Percentiles rank a stretch among this genome's conserved stretches.
Conservation (phyloP, 2,113 vertebrate genomes). For the Epinephelus lanceolatus region DNA sequence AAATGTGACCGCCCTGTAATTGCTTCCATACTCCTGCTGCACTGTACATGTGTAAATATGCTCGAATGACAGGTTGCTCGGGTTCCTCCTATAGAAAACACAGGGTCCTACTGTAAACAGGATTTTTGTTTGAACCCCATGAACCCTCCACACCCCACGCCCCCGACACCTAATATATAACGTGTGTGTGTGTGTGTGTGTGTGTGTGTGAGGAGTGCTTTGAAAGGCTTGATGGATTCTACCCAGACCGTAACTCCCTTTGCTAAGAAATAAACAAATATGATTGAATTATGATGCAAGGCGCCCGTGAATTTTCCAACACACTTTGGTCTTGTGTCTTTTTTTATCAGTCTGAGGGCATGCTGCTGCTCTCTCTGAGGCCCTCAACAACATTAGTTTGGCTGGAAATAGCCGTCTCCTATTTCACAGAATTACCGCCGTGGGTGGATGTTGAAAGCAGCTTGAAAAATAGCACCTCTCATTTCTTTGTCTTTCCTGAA, state of each 20-base stretch:
- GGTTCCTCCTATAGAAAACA: conserved; percentile 49
- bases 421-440: conserved; percentile 44
- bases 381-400: conserved; percentile 50
- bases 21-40: conserved; percentile 45
- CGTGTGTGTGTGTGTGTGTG: conserved; percentile 11
- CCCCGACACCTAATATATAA: conserved; percentile 53
- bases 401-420: conserved; percentile 56
- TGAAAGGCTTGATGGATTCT: conserved; percentile 39
- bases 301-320: conserved; percentile 21
- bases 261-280: conserved; percentile 51
- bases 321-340: conserved; percentile 19
- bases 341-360: conserved; percentile 35
- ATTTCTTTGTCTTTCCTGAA: conserved; percentile 52
- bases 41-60: conserved; percentile 45
- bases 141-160: conserved; percentile 14
- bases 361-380: conserved; percentile 21
- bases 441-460: conserved; percentile 57
- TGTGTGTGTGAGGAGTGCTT: conserved; percentile 36
- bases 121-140: conserved; percentile 43
- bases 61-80: conserved; percentile 35
- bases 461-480: conserved; percentile 52
- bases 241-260: conserved; percentile 17
- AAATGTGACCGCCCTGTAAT: conserved; percentile 52
- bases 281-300: conserved; percentile 54
- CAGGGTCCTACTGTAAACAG: conserved; percentile 57